Evolutionary conservation across 64 coral and sea anemone genomes (phyloP), one percentile per base, ranked within the genome.

Genomic region (Trachythela sp.): DNA sequence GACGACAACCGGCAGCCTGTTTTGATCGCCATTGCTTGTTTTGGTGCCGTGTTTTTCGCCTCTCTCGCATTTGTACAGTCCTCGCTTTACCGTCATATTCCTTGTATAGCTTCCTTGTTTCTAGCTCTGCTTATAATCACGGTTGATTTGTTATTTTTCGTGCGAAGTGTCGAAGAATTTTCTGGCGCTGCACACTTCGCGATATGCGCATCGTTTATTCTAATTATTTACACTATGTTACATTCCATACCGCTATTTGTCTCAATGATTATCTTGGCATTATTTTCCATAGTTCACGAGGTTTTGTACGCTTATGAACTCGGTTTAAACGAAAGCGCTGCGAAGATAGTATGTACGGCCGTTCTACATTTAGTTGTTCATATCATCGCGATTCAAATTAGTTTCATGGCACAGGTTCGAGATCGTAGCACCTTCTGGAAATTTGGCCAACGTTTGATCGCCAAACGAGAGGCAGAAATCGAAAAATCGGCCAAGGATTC

Each of bases 341-440:
- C 30, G 18, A 89, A 95, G 51, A 95, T 93, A 49, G 83, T 89
- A 71, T 90, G 96, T 48, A 92, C 90, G 11, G 40, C 94, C 9
- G 27, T 95, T 15, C 84, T 99, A 9, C 96, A 99, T 48, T 87
- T 94, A 34, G 90, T 94, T 48, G 94, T 99, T 84, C 96, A 99
- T 95, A 56, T 99, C 22, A 92, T 99, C 86, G 96, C 93, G 38
- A 91, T 94, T 54, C 93, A 94, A 15, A 99, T 99, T n/a, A 95
- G 94, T 39, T 99, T 95, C 89, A 99, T 95, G 96, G 96, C 96
- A 0, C 96, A 99, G 33, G 96, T 99, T 35, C 91, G 96, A 43
- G 96, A 99, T 48, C 85, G 96, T 6, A 99, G 96, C 52, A 99
- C 96, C 30, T 99, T 99, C 86, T 99, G 96, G 96, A 99, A 99